phyloP scores from a whole-genome alignment of 2,113 vertebrate species.

The Eidolon helvum region DNA sequence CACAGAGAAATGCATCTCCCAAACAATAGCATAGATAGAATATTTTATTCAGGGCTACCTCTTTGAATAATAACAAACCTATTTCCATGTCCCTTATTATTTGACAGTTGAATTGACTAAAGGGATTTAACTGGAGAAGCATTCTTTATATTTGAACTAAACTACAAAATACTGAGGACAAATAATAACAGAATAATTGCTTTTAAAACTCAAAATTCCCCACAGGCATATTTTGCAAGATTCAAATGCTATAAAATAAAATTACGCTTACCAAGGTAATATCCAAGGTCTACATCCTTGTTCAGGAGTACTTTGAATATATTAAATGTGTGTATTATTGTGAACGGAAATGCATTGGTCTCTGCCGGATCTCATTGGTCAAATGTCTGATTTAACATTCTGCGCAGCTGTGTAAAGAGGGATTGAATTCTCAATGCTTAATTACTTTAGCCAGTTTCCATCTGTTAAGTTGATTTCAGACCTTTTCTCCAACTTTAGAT shows the following conservation, averaged over 20 bases:
- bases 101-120: conserved; percentile 54
- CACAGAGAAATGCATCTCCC: not conserved
- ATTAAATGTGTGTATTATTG: conserved; percentile 49
- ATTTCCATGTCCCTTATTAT: conserved; percentile 14
- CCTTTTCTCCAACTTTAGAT: conserved; percentile 75
- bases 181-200: conserved; percentile 61
- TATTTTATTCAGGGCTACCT: not conserved
- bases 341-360: conserved; percentile 36
- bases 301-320: not conserved
- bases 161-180: conserved; percentile 49
- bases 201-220: conserved; percentile 57
- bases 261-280: not conserved
- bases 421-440: conserved; percentile 79
- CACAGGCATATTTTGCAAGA: conserved; percentile 50
- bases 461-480: conserved; percentile 82
- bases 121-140: conserved; percentile 47
- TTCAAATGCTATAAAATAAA: conserved; percentile 57
- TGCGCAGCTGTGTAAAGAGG: conserved; percentile 65
- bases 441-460: conserved; percentile 82
- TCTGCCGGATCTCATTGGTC: conserved; percentile 56
- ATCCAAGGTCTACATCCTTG: not conserved
- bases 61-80: conserved; percentile 45
- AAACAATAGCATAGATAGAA: not conserved
- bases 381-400: conserved; percentile 72
- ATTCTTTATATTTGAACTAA: conserved; percentile 61